These are phyloP conservation scores for Sthenelais limicola DNA, from an alignment of 2,888 invertebrate genomes.

Conservation along the genomic window DNA sequence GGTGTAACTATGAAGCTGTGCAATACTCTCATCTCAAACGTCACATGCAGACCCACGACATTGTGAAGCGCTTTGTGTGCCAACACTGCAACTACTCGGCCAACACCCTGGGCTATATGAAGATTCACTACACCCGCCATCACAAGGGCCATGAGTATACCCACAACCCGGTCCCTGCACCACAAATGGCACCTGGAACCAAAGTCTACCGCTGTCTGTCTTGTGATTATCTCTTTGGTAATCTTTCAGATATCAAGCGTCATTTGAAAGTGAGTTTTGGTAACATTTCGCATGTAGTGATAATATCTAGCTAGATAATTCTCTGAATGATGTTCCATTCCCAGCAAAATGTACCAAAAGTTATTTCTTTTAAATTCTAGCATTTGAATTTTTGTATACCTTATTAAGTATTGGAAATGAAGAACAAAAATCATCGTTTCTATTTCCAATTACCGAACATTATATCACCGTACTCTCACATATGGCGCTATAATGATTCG, in stretches of 20 bases:
- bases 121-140: slow-evolving; percentile 68
- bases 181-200: slow-evolving; percentile 32
- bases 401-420: too few species aligned
- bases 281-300: too few species aligned
- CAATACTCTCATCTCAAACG: slow-evolving; percentile 69
- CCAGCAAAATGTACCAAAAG: too few species aligned
- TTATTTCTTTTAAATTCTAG: too few species aligned
- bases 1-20: slow-evolving; percentile 69
- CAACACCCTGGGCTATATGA: slow-evolving; percentile 69
- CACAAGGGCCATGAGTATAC: slow-evolving; percentile 56
- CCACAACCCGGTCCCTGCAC: slow-evolving; percentile 38
- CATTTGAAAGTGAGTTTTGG: slow-evolving; percentile 67
- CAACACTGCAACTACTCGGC: slow-evolving; percentile 69
- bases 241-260: slow-evolving; percentile 69
- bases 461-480: too few species aligned
- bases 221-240: slow-evolving; percentile 71
- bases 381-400: too few species aligned
- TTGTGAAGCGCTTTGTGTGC: slow-evolving; percentile 66
- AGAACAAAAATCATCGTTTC: too few species aligned
- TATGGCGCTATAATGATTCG: too few species aligned
- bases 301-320: too few species aligned
- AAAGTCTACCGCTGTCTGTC: slow-evolving; percentile 66
- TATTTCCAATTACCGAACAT: too few species aligned
- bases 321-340: too few species aligned
- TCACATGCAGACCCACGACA: slow-evolving; percentile 70